Evolutionary conservation across 1,140 invertebrate genomes (phyloP).

Genomic region (Leptopilina clavipes): DNA sequence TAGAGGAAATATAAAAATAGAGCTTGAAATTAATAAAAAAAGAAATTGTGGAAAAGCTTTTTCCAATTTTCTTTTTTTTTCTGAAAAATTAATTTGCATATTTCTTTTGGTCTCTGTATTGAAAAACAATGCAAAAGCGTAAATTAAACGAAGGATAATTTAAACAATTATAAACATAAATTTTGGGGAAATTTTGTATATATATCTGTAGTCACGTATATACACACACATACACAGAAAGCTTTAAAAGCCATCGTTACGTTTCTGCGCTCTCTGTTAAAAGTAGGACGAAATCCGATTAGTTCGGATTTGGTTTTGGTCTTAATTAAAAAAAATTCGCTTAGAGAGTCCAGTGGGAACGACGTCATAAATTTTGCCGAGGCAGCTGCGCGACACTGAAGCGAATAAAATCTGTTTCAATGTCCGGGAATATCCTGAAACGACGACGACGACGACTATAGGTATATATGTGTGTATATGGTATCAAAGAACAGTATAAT

Average conservation of each 20-base stretch:
- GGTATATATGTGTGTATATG: not conserved
- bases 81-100: too few species aligned
- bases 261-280: conserved; percentile 7
- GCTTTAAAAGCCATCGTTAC: conserved; percentile 16
- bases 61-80: too few species aligned
- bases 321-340: conserved; percentile 27
- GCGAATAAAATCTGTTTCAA: conserved; percentile 26
- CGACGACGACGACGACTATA: not conserved
- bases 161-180: not conserved
- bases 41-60: too few species aligned
- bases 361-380: conserved; percentile 20
- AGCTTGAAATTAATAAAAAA: too few species aligned
- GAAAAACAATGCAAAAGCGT: too few species aligned
- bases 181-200: not conserved
- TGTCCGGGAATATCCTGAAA: conserved; percentile 26
- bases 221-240: not conserved
- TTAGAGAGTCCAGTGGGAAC: conserved; percentile 25
- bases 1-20: too few species aligned
- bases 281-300: conserved; percentile 26
- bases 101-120: too few species aligned
- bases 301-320: conserved; percentile 25
- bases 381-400: conserved; percentile 25
- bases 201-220: not conserved
- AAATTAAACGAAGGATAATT: not conserved
- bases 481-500: conserved; percentile 26